Percentiles rank a stretch among this genome's conserved stretches.
Evolutionary conservation across 2,113 vertebrate species (phyloP).

Genomic region (Microtus montanus): DNA sequence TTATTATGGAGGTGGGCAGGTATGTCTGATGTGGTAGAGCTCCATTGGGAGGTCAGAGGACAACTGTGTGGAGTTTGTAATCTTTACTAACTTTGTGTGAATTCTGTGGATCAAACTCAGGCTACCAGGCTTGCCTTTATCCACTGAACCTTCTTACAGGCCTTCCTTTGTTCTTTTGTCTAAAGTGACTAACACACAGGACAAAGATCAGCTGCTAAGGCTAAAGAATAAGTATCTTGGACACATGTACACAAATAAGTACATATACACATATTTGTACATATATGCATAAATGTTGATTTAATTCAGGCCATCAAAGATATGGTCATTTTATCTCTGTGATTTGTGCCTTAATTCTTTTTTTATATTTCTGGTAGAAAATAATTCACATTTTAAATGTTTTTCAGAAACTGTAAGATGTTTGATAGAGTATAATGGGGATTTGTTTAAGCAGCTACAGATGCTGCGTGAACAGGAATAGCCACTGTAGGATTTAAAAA

Average conservation of each 20-base stretch:
- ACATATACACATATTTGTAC: not conserved
- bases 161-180: not conserved
- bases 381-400: not conserved
- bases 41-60: not conserved
- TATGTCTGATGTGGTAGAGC: not conserved
- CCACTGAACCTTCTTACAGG: not conserved
- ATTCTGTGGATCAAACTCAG: not conserved
- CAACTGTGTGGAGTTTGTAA: not conserved
- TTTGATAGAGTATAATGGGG: not conserved
- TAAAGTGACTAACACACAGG: not conserved
- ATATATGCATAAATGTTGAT: not conserved
- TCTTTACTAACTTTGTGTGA: not conserved
- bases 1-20: not conserved
- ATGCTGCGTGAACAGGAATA: not conserved
- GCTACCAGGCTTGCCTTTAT: not conserved
- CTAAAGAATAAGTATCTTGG: not conserved
- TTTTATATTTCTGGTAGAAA: not conserved
- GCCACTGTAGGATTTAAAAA: not conserved
- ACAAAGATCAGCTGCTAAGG: not conserved
- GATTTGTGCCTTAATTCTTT: not conserved
- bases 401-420: slow-evolving; percentile 6
- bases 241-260: not conserved
- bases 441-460: not conserved
- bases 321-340: not conserved
- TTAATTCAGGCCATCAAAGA: not conserved